Conservation (phyloP, 2,888 invertebrate species). For the Oasisia sp. region DNA sequence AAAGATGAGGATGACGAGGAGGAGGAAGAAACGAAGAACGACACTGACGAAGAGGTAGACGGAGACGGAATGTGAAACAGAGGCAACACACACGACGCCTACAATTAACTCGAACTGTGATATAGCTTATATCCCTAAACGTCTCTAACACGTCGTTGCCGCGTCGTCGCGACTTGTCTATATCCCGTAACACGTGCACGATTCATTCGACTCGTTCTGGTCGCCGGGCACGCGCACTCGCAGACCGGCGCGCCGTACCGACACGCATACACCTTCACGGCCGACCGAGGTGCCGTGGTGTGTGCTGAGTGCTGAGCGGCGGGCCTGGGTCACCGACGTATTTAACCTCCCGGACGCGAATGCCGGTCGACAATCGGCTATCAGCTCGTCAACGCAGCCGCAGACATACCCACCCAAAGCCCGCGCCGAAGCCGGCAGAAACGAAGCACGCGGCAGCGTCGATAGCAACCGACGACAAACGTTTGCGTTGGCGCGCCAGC, state of each 20-base stretch:
- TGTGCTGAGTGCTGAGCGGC: neutral
- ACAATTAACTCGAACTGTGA: no score
- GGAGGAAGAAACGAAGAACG: no score
- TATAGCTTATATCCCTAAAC: no score
- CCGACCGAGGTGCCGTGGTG: neutral
- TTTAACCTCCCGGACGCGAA: neutral
- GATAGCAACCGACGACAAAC: neutral
- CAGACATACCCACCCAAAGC: neutral
- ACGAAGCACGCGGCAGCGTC: neutral
- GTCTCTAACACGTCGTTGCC: no score
- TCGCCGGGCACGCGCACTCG: no score
- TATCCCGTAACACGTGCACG: no score
- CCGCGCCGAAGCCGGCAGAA: neutral
- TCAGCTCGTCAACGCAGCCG: conserved; percentile 3
- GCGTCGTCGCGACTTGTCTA: no score
- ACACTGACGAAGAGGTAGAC: no score
- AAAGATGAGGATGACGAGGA: no score
- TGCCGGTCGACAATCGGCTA: neutral
- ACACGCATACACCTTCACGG: neutral
- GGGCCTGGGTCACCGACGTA: neutral
- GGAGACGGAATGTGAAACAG: no score
- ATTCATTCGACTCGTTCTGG: no score
- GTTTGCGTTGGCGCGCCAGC: neutral
- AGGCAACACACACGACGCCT: no score
- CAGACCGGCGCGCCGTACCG: neutral